Conservation (phyloP, 1,140 invertebrate species). For the Limonius californicus region DNA sequence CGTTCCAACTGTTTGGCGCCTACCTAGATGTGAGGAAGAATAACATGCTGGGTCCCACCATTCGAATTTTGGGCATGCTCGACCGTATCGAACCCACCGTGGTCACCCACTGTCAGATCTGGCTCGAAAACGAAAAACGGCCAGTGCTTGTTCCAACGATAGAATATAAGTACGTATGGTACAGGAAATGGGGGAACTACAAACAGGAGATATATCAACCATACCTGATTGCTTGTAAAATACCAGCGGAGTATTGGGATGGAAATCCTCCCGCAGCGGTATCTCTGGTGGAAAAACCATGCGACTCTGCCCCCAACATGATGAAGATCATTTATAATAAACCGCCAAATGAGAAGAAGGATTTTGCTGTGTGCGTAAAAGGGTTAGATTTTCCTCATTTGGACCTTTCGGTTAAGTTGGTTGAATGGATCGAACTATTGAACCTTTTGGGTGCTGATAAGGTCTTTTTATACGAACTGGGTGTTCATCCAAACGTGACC, state of each 20-base stretch:
- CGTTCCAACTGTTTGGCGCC: slow-evolving; percentile 82
- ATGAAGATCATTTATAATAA: slow-evolving; percentile 74
- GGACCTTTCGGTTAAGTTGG: slow-evolving; percentile 77
- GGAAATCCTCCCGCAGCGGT: slow-evolving; percentile 63
- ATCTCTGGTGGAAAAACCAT: slow-evolving; percentile 77
- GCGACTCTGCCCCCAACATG: slow-evolving; percentile 79
- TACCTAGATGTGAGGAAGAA: slow-evolving; percentile 77
- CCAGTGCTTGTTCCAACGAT: slow-evolving; percentile 66
- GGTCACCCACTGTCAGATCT: slow-evolving; percentile 79
- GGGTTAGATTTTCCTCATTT: slow-evolving; percentile 80
- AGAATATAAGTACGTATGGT: slow-evolving; percentile 89
- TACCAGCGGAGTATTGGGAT: slow-evolving; percentile 66
- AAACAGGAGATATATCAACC: slow-evolving; percentile 85
- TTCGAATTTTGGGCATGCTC: slow-evolving; percentile 83
- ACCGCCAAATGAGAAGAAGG: slow-evolving; percentile 60
- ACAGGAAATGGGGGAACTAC: slow-evolving; percentile 87
- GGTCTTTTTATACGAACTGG: slow-evolving; percentile 86
- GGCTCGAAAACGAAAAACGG: slow-evolving; percentile 68
- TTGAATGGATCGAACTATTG: slow-evolving; percentile 90
- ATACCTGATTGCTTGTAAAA: slow-evolving; percentile 80
- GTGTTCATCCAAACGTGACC: slow-evolving; percentile 85
- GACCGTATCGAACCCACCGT: slow-evolving; percentile 77
- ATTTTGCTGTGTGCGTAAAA: slow-evolving; percentile 92
- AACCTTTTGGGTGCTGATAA: slow-evolving; percentile 83
- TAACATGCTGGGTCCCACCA: slow-evolving; percentile 69